A percentile compares a stretch with the other conserved stretches of the same genome.
Conservation (phyloP, 2,888 invertebrate genomes). For the Callosobruchus maculatus region DNA sequence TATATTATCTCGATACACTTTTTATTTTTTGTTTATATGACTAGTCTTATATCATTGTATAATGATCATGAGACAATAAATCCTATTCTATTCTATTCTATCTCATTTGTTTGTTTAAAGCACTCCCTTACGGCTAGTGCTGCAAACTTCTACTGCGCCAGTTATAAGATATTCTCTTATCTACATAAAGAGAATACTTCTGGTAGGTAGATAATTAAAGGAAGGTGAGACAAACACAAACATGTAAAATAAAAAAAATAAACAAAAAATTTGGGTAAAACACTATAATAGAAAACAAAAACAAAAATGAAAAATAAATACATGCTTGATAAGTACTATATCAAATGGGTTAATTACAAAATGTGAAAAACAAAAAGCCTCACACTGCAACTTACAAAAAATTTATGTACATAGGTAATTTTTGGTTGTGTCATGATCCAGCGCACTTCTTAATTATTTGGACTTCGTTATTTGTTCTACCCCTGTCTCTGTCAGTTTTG, state of each 20-base stretch:
- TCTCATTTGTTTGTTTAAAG: no score
- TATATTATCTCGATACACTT: no score
- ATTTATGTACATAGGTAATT: neutral
- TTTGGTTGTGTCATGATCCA: neutral
- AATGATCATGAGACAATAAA: no score
- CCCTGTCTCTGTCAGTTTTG: neutral
- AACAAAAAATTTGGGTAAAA: constrained; percentile 13
- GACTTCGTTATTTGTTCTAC: neutral
- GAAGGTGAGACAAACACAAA: constrained; percentile 30
- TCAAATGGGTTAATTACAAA: constrained; percentile 4
- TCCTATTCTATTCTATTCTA: no score
- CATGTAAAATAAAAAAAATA: constrained; percentile 31
- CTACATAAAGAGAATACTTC: neutral
- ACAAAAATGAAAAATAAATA: constrained; percentile 14
- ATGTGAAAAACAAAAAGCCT: neutral
- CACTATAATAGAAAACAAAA: constrained; percentile 16
- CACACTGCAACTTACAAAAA: neutral
- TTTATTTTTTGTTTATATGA: no score
- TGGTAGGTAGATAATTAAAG: neutral
- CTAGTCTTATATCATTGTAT: no score
- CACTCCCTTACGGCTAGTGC: no score
- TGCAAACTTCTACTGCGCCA: no score
- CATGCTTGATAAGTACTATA: neutral
- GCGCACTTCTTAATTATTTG: neutral
- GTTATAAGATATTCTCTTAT: no score